A percentile compares a stretch with the other conserved stretches of the same genome.
phyloP scores from a whole-genome alignment of 2,797 vertebrate species.

The Arrhamphus sclerolepis region DNA sequence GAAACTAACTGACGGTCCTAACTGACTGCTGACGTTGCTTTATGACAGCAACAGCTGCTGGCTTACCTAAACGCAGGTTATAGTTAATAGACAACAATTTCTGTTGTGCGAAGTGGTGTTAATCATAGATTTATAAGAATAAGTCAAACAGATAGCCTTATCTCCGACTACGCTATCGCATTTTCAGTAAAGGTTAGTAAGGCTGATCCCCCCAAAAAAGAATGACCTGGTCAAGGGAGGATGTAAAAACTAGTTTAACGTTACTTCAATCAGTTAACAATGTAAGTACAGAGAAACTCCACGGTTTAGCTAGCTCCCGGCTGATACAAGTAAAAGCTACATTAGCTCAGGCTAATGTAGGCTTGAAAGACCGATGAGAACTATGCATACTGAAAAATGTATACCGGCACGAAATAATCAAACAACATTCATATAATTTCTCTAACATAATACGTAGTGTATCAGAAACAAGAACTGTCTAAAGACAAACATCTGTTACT shows the following conservation, averaged over 20 bases:
- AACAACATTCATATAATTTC: neutral
- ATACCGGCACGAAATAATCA: neutral
- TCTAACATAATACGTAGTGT: neutral
- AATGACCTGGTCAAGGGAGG: neutral
- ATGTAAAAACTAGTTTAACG: conserved; percentile 8
- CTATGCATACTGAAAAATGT: neutral
- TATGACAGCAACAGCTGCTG: conserved; percentile 14
- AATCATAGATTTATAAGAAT: neutral
- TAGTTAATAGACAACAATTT: neutral
- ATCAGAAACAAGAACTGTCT: conserved; percentile 13
- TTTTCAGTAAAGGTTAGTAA: neutral
- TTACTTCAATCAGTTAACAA: conserved; percentile 28
- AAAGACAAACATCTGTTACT: conserved; percentile 41
- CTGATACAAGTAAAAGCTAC: conserved; percentile 35
- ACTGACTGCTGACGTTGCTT: conserved; percentile 62
- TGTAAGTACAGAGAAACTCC: conserved; percentile 8
- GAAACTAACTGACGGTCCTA: conserved; percentile 6
- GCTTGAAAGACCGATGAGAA: conserved; percentile 21
- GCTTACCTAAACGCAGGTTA: conserved; percentile 14
- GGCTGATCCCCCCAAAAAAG: neutral
- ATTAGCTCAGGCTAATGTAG: conserved; percentile 51
- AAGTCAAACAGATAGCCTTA: neutral
- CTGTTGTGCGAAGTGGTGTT: neutral
- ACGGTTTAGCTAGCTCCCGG: conserved; percentile 34
- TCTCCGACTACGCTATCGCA: neutral